phyloP scores from a whole-genome alignment of 2,797 vertebrate genomes.

The Scolopax bukidnonensis region DNA sequence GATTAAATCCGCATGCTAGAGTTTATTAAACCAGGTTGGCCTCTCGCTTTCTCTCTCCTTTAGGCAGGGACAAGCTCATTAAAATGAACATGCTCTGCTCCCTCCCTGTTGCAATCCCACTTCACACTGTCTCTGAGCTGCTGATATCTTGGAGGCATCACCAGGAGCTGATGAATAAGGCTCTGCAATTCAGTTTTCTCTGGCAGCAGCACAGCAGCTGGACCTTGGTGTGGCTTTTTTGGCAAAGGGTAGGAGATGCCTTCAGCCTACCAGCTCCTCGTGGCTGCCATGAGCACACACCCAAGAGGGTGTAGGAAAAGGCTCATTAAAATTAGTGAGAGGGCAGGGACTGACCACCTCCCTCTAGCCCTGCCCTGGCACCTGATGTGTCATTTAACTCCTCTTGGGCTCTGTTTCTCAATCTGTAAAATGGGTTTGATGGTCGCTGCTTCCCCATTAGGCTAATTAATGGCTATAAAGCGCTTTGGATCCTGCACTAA shows the following conservation, averaged over 20 bases:
- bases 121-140: neutral
- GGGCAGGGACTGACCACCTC: neutral
- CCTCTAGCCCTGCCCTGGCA: neutral
- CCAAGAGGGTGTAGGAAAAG: neutral
- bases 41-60: constrained; percentile 68
- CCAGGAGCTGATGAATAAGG: constrained; percentile 3
- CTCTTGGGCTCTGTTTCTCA: neutral
- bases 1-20: constrained; percentile 70
- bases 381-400: neutral
- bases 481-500: constrained; percentile 12
- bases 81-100: constrained; percentile 57
- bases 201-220: neutral
- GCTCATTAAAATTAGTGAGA: neutral
- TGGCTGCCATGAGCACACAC: neutral
- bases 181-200: neutral
- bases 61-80: constrained; percentile 71
- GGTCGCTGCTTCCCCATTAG: neutral
- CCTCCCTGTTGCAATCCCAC: neutral
- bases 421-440: neutral
- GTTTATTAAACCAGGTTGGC: constrained; percentile 74
- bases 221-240: neutral
- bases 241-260: neutral
- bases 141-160: neutral
- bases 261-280: neutral
- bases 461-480: constrained; percentile 34